These are phyloP conservation scores for Micronycteris hirsuta DNA, from an alignment of 2,113 vertebrate species.

Conservation along the genomic window DNA sequence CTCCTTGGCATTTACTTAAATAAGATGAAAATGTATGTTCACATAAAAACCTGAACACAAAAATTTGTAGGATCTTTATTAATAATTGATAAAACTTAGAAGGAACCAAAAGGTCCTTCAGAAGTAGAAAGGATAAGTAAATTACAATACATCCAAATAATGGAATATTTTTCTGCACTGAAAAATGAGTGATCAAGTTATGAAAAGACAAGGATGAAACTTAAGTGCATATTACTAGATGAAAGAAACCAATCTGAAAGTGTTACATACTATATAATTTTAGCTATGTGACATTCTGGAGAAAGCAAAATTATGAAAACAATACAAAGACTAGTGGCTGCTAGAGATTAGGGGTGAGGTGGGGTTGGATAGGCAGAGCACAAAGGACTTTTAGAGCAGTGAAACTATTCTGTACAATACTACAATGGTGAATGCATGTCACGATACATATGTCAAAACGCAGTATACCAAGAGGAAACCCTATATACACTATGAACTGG, in stretches of 20 bases:
- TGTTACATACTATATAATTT: background rate
- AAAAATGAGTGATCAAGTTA: background rate
- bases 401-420: background rate
- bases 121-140: background rate
- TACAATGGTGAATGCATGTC: background rate
- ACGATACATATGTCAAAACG: background rate
- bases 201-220: background rate
- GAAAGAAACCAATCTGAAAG: background rate
- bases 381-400: background rate
- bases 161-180: background rate
- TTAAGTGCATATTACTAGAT: background rate
- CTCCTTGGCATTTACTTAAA: background rate
- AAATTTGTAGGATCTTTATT: background rate
- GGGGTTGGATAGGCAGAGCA: background rate
- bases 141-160: background rate
- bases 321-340: background rate
- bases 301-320: background rate
- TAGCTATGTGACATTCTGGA: background rate
- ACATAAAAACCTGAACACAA: background rate
- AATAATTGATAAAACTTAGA: background rate
- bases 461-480: background rate
- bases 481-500: background rate
- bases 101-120: background rate
- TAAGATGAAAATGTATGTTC: background rate
- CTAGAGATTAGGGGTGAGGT: background rate